Evolutionary conservation across 2,888 invertebrate genomes (phyloP).

Genomic region (Drosophila ochracea): DNA sequence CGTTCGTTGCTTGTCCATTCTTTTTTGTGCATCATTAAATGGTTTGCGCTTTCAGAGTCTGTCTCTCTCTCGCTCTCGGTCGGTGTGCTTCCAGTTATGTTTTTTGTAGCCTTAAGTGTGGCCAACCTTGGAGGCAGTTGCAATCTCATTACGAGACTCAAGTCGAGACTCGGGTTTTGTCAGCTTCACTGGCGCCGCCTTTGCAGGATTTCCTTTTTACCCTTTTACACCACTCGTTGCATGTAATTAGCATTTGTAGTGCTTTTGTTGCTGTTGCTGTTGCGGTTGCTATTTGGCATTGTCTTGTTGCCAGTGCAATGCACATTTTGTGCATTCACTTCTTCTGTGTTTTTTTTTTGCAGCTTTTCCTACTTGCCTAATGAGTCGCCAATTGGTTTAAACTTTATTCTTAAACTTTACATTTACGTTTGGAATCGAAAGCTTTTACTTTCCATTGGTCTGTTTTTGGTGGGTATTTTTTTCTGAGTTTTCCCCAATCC

Average conservation of each 20-base stretch:
- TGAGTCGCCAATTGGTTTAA: constrained; percentile 33
- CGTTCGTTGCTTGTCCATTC: constrained; percentile 5
- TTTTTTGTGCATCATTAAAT: constrained; percentile 49
- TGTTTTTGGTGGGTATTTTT: background rate
- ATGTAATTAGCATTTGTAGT: constrained; percentile 69
- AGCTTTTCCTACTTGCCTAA: constrained; percentile 10
- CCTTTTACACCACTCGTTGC: constrained; percentile 54
- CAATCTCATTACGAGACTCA: constrained; percentile 52
- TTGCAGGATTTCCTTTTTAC: constrained; percentile 69
- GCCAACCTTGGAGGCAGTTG: constrained; percentile 28
- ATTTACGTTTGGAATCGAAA: background rate
- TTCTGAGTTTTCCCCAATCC: background rate
- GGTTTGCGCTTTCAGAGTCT: constrained; percentile 6
- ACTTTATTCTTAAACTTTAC: constrained; percentile 3
- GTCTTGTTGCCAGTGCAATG: constrained; percentile 20
- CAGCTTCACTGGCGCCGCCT: constrained; percentile 50
- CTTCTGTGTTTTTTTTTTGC: background rate
- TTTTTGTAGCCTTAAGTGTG: constrained; percentile 30
- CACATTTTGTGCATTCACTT: constrained; percentile 15
- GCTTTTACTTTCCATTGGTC: background rate
- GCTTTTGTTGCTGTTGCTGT: constrained; percentile 21
- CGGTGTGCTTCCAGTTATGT: constrained; percentile 19
- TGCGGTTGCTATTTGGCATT: constrained; percentile 21
- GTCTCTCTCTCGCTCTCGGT: background rate
- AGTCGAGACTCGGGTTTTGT: constrained; percentile 22